These are phyloP conservation scores for Melopsittacus undulatus DNA, from an alignment of 2,797 vertebrate genomes.

Conservation along the genomic window DNA sequence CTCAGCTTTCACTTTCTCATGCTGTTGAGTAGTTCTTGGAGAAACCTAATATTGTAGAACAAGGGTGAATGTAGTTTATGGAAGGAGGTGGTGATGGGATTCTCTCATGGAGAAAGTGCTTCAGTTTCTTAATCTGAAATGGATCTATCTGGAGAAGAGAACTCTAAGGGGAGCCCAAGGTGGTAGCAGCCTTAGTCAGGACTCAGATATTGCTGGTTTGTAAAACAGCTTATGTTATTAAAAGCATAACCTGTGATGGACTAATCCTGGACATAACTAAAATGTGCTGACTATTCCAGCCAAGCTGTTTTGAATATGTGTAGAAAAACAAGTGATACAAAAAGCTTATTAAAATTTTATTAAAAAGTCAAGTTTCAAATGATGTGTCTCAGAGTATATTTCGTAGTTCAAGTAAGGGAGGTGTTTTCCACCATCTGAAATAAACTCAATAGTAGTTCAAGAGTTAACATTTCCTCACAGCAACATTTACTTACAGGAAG, in stretches of 20 bases:
- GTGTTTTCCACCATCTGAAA: neutral
- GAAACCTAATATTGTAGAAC: neutral
- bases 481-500: neutral
- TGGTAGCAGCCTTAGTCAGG: neutral
- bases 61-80: neutral
- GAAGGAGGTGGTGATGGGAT: neutral
- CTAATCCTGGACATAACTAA: neutral
- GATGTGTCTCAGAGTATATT: neutral
- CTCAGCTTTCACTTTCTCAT: neutral
- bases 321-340: neutral
- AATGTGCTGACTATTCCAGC: neutral
- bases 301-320: neutral
- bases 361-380: neutral
- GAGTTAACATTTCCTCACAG: neutral
- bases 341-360: neutral
- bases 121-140: neutral
- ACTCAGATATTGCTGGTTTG: neutral
- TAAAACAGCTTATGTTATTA: neutral
- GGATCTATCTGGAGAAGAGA: neutral
- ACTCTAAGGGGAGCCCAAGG: neutral
- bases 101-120: neutral
- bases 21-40: neutral
- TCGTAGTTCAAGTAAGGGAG: neutral
- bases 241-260: neutral
- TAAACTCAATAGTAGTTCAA: neutral